phyloP scores from a whole-genome alignment of 1,140 invertebrate species.

The Aporrectodea caliginosa region DNA sequence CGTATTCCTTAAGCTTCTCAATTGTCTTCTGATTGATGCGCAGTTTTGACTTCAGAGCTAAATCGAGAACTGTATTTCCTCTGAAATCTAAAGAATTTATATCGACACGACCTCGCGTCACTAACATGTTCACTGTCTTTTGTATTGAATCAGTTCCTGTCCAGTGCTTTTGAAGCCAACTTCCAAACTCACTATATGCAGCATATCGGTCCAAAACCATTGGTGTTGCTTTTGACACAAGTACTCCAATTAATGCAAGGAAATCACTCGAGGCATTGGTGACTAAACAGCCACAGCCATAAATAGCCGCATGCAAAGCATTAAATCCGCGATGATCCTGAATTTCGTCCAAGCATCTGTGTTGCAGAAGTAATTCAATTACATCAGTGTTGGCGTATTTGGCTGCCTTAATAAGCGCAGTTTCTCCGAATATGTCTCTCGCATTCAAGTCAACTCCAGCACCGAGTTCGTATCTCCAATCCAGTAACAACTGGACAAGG shows the following conservation, averaged over 20 bases:
- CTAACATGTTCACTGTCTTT: neutral
- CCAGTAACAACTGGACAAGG: too few species aligned
- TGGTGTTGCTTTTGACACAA: neutral
- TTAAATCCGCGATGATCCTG: neutral
- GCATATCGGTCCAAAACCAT: neutral
- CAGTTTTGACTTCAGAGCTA: too few species aligned
- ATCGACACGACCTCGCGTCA: too few species aligned
- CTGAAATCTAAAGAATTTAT: too few species aligned
- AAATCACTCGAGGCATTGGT: neutral
- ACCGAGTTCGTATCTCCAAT: too few species aligned
- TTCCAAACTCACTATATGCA: too few species aligned
- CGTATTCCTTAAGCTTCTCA: too few species aligned
- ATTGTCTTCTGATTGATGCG: too few species aligned
- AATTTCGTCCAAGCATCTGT: neutral
- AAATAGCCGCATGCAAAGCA: neutral
- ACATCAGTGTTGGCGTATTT: neutral
- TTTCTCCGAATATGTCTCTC: neutral
- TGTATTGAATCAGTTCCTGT: neutral
- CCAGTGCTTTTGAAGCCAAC: too few species aligned
- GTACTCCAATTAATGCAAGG: neutral
- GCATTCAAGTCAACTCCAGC: too few species aligned
- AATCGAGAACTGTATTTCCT: too few species aligned
- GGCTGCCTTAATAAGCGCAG: neutral
- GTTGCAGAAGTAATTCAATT: neutral
- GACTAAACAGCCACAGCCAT: neutral